Base-by-base conservation (phyloP, 2,888 invertebrate species). In the Limnephilus rhombicus region DNA sequence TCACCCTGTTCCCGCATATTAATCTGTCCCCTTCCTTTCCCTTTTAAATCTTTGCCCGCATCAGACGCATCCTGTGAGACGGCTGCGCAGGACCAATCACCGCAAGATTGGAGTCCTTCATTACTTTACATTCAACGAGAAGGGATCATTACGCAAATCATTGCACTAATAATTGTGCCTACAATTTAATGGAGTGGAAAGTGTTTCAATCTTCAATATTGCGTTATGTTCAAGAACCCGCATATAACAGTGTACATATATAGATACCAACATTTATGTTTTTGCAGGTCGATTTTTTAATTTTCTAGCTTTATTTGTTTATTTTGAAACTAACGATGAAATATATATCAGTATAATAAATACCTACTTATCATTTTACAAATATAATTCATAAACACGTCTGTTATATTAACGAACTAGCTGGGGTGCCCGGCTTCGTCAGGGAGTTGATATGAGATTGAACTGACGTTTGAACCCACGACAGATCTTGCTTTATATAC, bases 1-100 rank as follows among this genome's bases (percentile, higher is more conserved):
- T 87, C 90, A 41, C 85, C 92, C 80, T 89, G 92, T 92, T 92
- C 92, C 92, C 92, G 92, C 92, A 92, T 92, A 80, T 80, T 45
- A 82, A 90, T 89, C 89, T 80, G 41, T 80, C 29, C 89, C 81
- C 89, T 88, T 34, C 88, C 83, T 88, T 49, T 83, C 85, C 89
- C 89, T 80, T 45, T 29, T 41, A 68, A 88, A 68, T 88, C 88
- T 88, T 29, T 85, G 83, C 92, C 92, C 92, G 92, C 91, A 92
- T 92, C 81, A 45, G 91, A 80, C 87, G 89, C 91, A 92, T 92
- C 92, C 92, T 92, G 91, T 89, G 81, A 41, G 85, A 89, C 85
- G 85, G 91, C 89, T 92, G 53, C 18, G 4, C 92, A 81, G 34
- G n/a, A 45, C 80, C 88, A 53, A n/a, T 68, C 88, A 68, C 24